Evolutionary conservation across 2,888 invertebrate species (phyloP).

Genomic region (Empis stercorea): DNA sequence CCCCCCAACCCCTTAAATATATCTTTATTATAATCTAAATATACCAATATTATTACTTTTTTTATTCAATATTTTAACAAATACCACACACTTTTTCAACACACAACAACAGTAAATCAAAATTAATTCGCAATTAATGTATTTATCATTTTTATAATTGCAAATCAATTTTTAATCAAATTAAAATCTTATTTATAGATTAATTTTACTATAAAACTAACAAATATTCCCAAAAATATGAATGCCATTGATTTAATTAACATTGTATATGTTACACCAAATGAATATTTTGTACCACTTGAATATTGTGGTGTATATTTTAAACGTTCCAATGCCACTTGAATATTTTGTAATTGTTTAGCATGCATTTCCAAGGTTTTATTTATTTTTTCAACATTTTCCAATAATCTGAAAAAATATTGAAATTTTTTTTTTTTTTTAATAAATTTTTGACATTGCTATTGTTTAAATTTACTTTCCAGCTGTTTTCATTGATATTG

Average conservation of each 20-base stretch:
- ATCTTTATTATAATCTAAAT: too few species aligned
- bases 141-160: too few species aligned
- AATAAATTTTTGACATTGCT: background rate
- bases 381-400: constrained; percentile 40
- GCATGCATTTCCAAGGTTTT: constrained; percentile 40
- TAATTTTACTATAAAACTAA: constrained; percentile 27
- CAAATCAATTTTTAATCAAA: too few species aligned
- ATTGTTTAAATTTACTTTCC: constrained; percentile 21
- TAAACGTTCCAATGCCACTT: constrained; percentile 27
- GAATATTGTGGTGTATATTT: constrained; percentile 22
- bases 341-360: constrained; percentile 34
- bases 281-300: background rate
- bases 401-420: constrained; percentile 35
- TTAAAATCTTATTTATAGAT: constrained; percentile 21
- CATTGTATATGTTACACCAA: constrained; percentile 11
- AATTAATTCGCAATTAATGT: too few species aligned
- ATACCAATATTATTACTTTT: too few species aligned
- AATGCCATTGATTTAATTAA: constrained; percentile 24
- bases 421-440: background rate
- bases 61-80: too few species aligned
- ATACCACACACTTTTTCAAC: too few species aligned
- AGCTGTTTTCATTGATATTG: constrained; percentile 14
- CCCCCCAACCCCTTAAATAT: too few species aligned
- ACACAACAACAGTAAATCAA: too few species aligned
- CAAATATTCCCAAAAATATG: constrained; percentile 22